Conservation (phyloP, 2,797 vertebrate species). For the Telmatherina bonti region DNA sequence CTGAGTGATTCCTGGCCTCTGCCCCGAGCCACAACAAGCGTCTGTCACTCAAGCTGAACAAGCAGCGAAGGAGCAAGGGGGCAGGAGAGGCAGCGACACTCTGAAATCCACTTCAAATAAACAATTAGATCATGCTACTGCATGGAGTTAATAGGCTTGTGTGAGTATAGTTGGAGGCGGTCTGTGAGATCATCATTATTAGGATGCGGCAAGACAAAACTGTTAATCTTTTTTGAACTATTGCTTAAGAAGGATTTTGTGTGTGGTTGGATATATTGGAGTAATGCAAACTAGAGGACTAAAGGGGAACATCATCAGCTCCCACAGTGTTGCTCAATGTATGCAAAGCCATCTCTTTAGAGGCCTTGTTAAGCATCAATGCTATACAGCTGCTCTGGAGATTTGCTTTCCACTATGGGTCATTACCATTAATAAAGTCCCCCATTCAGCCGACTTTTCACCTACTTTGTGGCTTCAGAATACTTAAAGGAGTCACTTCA, state of each 20-base stretch:
- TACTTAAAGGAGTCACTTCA: conserved; percentile 42
- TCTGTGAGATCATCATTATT: conserved; percentile 57
- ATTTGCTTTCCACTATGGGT: conserved; percentile 68
- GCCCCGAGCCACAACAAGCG: conserved; percentile 30
- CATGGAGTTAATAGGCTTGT: conserved; percentile 47
- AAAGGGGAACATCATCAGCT: conserved; percentile 43
- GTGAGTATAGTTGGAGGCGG: conserved; percentile 30
- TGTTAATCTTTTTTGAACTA: conserved; percentile 29
- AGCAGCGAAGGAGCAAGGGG: conserved; percentile 36
- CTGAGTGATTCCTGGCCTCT: conserved; percentile 62
- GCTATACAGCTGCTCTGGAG: conserved; percentile 63
- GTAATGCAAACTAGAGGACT: conserved; percentile 32
- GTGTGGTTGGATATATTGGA: conserved; percentile 10
- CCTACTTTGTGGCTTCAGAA: conserved; percentile 44
- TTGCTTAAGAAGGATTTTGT: conserved; percentile 6
- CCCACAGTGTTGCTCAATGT: conserved; percentile 62
- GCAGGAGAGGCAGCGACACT: conserved; percentile 54
- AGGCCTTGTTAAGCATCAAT: conserved; percentile 71
- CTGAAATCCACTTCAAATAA: conserved; percentile 67
- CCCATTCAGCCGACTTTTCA: conserved; percentile 40
- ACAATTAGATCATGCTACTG: conserved; percentile 58
- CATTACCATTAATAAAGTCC: conserved; percentile 68
- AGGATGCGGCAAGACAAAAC: conserved; percentile 7
- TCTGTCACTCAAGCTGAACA: conserved; percentile 64
- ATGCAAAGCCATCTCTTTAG: conserved; percentile 73